Percentiles rank a stretch among this genome's conserved stretches.
These are phyloP conservation scores for Eidolon helvum DNA, from an alignment of 2,113 vertebrate genomes.

Conservation along the genomic window DNA sequence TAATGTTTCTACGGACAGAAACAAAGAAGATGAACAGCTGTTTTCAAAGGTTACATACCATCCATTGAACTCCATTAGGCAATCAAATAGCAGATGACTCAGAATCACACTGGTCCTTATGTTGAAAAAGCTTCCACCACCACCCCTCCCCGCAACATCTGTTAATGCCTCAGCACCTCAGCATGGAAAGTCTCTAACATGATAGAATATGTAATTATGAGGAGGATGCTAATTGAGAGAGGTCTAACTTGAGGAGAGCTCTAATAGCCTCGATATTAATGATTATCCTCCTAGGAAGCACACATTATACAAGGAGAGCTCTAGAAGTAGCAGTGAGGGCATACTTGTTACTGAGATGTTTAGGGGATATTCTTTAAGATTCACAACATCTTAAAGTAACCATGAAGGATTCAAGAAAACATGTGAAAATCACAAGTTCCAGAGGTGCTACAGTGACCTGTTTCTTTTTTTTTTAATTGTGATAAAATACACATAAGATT, in stretches of 20 bases:
- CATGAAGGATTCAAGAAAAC: not conserved
- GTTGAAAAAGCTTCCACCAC: not conserved
- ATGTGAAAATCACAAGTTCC: not conserved
- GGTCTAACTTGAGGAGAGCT: constrained; percentile 1
- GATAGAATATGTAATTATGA: constrained; percentile 27
- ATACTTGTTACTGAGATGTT: not conserved
- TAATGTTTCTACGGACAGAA: constrained; percentile 48
- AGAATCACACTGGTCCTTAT: constrained; percentile 44
- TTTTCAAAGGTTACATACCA: constrained; percentile 50
- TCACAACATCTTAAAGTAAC: not conserved
- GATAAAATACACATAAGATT: not conserved
- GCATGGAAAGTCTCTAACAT: not conserved
- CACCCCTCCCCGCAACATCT: not conserved
- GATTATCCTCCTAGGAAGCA: not conserved
- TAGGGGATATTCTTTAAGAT: not conserved
- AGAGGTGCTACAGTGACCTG: not conserved
- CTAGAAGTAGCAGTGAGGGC: not conserved
- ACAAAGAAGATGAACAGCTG: constrained; percentile 12
- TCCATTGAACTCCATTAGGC: constrained; percentile 55
- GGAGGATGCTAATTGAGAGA: constrained; percentile 26
- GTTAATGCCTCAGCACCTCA: not conserved
- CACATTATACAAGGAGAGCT: not conserved
- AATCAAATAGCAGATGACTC: constrained; percentile 59
- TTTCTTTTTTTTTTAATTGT: not conserved
- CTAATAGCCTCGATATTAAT: constrained; percentile 24